Evolutionary conservation across 2,113 vertebrate species (phyloP), one percentile per base, ranked within the genome.

Genomic region (Hypomesus transpacificus): DNA sequence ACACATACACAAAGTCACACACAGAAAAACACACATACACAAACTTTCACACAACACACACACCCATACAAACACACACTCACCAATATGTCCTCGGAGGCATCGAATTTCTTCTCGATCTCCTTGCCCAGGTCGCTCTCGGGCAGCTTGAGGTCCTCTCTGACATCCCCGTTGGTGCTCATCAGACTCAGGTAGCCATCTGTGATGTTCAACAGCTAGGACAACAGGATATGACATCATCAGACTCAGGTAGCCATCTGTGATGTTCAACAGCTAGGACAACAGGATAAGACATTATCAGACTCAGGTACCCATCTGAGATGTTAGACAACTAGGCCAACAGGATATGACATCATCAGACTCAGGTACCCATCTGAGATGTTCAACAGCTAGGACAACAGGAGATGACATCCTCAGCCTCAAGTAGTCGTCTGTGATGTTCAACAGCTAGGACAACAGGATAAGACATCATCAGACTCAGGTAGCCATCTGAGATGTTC

Each of bases 61-160:
- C 20, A 8, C 57, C 4, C 57, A 24, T 1, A 21, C 57, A n/a
- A 14, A 14, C 20, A 20, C 22, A 4, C 18, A 68, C 79, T 90
- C 81, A 93, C 94, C 92, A 95, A 89, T 50, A 95, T 75, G n/a
- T 95, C 94, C 75, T 90, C 94, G n/a, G 39, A 46, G 5, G 88
- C 75, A 78, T 90, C 88, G 85, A 90, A 90, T 84, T 89, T 95
- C 69, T 82, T 87, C 82, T 90, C 84, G 69, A 98, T 97, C 84
- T 97, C 94, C 88, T 94, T 94, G 63, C 95, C 96, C 26, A 98
- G 64, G 9, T 97, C 95, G 64, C 88, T 88, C 3, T 95, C 93
- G 61, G 95, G 94, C 66, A 96, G 66, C 77, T 91, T 95, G 14
- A 98, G 94, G 88, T 98, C 95, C 62, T 97, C 94, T 83, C 94